phyloP scores from a whole-genome alignment of 2,888 invertebrate species.

The Drosophila algonquin region DNA sequence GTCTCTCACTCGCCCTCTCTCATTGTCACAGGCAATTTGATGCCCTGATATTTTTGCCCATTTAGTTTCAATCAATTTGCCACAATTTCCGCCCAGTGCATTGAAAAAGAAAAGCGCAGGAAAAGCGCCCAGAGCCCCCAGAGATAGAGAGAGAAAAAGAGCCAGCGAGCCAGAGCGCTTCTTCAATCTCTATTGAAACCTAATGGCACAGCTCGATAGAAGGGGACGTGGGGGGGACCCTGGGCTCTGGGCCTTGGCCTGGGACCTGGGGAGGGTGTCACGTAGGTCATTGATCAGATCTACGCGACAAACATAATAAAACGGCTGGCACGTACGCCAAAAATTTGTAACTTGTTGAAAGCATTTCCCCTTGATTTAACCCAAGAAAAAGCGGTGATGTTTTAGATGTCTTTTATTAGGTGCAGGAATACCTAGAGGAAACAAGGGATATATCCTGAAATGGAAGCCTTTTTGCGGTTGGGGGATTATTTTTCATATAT shows the following conservation, averaged over 20 bases:
- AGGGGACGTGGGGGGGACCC: background rate
- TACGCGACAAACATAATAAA: slow-evolving; percentile 81
- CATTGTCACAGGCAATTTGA: slow-evolving; percentile 75
- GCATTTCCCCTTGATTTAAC: slow-evolving; percentile 52
- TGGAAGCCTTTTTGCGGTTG: too few relatives aligned
- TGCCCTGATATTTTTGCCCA: slow-evolving; percentile 71
- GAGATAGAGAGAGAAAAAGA: background rate
- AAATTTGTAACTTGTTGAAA: slow-evolving; percentile 64
- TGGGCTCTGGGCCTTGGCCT: background rate
- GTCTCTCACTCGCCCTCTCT: slow-evolving; percentile 1
- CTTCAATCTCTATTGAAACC: slow-evolving; percentile 65
- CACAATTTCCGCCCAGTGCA: slow-evolving; percentile 68
- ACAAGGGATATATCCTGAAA: background rate
- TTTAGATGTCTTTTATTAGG: background rate
- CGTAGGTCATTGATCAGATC: slow-evolving; percentile 82
- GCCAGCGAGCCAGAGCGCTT: slow-evolving; percentile 2
- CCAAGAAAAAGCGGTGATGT: background rate
- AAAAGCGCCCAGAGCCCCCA: slow-evolving; percentile 4
- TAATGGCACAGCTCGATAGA: slow-evolving; percentile 56
- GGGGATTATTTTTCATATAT: background rate
- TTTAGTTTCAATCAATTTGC: slow-evolving; percentile 77
- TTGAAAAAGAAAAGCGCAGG: slow-evolving; percentile 33
- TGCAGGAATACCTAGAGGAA: background rate
- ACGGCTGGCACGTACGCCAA: slow-evolving; percentile 39
- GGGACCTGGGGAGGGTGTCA: slow-evolving; percentile 41